Evolutionary conservation across 2,797 vertebrate species (phyloP), one percentile per base, ranked within the genome.

Genomic region (Agapornis canus): DNA sequence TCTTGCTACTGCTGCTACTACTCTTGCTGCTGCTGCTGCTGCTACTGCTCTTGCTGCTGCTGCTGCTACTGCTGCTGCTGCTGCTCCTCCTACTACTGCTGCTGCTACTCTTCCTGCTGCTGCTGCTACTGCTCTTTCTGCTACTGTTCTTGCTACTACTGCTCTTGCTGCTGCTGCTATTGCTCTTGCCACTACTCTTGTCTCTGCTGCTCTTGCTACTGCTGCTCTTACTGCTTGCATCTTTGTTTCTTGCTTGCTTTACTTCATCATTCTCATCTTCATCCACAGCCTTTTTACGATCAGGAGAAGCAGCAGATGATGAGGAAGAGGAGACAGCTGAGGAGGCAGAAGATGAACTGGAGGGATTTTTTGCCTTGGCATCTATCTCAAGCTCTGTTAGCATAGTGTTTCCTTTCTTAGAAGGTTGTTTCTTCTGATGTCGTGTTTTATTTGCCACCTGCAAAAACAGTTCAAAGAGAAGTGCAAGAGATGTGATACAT

Each of bases 41-140:
- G 0, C 6, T 27, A 0, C 18, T 71, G 0, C 6, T 39, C 0
- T 15, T 59, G 0, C 16, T 48, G 0, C 32, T 52, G 0, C 23
- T 57, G 0, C 61, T 70, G 0, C 47, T 79, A 0, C 23, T 49
- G 0, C 49, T 56, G 0, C 37, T 86, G 0, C 51, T 70, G 0
- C 16, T 56, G 0, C 6, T 66, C 0, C 8, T 61, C 0, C 19
- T 69, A 0, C 31, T 71, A 0, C 10, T 68, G 0, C 26, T 82
- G 0, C 71, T 82, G 0, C 39, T 39, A 0, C 68, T 89, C 0
- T 63, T 91, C 0, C 31, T 71, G 0, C 51, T 68, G 0, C 32
- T 85, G 0, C 52, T 75, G 0, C 45, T 85, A 43, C 42, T 42
- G 40, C 40, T 43, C 42, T 43, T 43, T 18, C 42, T 10, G 19